Percentiles rank a stretch among this genome's conserved stretches.
phyloP scores from a whole-genome alignment of 2,888 invertebrate genomes.

The Trimorus sp. region DNA sequence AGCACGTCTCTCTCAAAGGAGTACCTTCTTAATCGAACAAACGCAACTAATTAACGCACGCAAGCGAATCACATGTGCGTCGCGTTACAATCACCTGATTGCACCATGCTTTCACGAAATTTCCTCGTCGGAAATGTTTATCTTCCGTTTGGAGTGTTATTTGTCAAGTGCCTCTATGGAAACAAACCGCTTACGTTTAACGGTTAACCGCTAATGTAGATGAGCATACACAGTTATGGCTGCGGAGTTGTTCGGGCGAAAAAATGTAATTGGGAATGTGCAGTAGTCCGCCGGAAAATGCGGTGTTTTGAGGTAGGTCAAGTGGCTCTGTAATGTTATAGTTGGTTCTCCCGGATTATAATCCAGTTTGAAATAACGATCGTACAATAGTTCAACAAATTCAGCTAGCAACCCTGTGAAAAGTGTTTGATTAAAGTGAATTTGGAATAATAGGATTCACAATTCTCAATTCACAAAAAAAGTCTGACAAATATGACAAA shows the following conservation, averaged over 20 bases:
- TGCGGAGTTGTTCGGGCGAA: not conserved
- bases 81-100: conserved; percentile 37
- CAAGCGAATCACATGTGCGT: conserved; percentile 37
- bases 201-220: conserved; percentile 48
- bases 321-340: too few relatives aligned
- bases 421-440: too few relatives aligned
- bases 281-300: not conserved
- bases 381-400: too few relatives aligned
- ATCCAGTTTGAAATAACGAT: too few relatives aligned
- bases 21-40: conserved; percentile 12
- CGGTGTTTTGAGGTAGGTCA: not conserved
- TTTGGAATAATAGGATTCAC: too few relatives aligned
- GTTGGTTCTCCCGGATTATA: too few relatives aligned
- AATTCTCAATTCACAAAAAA: too few relatives aligned
- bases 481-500: too few relatives aligned
- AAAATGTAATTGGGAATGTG: conserved; percentile 22
- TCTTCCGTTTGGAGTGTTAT: conserved; percentile 43
- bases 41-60: conserved; percentile 31
- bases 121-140: conserved; percentile 50
- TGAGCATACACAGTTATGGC: conserved; percentile 8
- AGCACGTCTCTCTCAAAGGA: conserved; percentile 13
- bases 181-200: conserved; percentile 40
- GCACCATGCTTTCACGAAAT: conserved; percentile 40
- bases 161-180: conserved; percentile 45
- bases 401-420: too few relatives aligned